Evolutionary conservation across 1,140 invertebrate species (phyloP), one percentile per base, ranked within the genome.

Genomic region (Drosophila orosa): DNA sequence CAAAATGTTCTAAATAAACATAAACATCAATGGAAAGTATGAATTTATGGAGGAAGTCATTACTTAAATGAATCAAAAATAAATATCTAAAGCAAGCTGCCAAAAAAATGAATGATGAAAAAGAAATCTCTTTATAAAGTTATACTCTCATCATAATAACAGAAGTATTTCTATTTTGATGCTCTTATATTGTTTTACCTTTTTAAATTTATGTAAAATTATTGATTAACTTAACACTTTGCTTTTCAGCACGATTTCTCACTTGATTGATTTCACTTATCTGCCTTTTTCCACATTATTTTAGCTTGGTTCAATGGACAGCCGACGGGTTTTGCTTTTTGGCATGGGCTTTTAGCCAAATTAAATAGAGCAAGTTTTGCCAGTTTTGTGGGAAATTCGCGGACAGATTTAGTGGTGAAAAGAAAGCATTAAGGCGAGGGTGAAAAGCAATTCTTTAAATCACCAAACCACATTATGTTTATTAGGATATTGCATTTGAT

Each of bases 181-280:
- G 0, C 0, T 5, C 13, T 10, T 9, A 10, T 15, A 35, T 22
- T 22, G 4, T 10, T 9, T 33, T 22, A 17, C 17, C 25, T 48
- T 12, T 10, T 48, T 5, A 3, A 17, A 17, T 12, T 17, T 12
- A 22, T 2, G 8, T 4, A 10, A 33, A 52, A 0, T 9, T 33
- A 33, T 54, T 22, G 73, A 66, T 69, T 80, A 66, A 63, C 44
- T 57, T 67, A 65, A 79, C 68, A 81, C 66, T 72, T 78, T 67
- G 44, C 35, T 45, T 60, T 80, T 78, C 31, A 25, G 19, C 31
- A n/a, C 27, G 63, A 83, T 80, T 71, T 52, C 27, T 42, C 15
- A 40, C 69, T 57, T 67, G 80, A 85, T 85, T 78, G 81, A 67
- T 52, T 42, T 44, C 45, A 19, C 24, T 48, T 65, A 40, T 52